Conservation (phyloP, 2,888 invertebrate species). For the Ceraclea dissimilis region DNA sequence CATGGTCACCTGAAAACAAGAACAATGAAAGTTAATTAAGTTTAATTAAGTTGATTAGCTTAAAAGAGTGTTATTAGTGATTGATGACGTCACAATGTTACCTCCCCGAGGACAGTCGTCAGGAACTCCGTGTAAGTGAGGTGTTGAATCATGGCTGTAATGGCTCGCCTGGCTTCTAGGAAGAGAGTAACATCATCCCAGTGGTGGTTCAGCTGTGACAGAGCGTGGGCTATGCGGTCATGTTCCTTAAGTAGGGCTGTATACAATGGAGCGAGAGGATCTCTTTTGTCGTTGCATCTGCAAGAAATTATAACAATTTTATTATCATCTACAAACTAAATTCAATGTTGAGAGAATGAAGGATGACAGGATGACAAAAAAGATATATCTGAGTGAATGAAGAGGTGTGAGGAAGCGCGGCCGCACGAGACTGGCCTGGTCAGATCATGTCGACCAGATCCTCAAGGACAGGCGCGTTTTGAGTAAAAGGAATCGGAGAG, state of each 20-base stretch:
- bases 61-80: too few relatives aligned
- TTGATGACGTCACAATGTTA: conserved; percentile 31
- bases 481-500: too few relatives aligned
- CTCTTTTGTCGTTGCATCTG: conserved; percentile 56
- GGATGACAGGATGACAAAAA: too few relatives aligned
- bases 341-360: too few relatives aligned
- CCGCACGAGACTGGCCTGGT: too few relatives aligned
- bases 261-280: conserved; percentile 61
- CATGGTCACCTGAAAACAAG: conserved; percentile 47
- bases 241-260: conserved; percentile 67
- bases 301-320: not conserved
- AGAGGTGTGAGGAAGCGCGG: too few relatives aligned
- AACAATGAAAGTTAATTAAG: not conserved
- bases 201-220: conserved; percentile 63
- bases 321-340: too few relatives aligned
- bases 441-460: too few relatives aligned
- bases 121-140: conserved; percentile 79
- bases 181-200: conserved; percentile 76
- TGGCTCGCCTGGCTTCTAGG: conserved; percentile 64
- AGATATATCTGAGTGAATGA: too few relatives aligned
- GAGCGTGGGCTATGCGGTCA: conserved; percentile 65
- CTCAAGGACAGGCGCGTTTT: too few relatives aligned
- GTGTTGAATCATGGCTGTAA: conserved; percentile 75
- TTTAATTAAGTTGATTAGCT: too few relatives aligned
- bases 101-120: conserved; percentile 69